Base-by-base conservation (phyloP, 1,140 invertebrate genomes). In the Drosophila nigromelanica region DNA sequence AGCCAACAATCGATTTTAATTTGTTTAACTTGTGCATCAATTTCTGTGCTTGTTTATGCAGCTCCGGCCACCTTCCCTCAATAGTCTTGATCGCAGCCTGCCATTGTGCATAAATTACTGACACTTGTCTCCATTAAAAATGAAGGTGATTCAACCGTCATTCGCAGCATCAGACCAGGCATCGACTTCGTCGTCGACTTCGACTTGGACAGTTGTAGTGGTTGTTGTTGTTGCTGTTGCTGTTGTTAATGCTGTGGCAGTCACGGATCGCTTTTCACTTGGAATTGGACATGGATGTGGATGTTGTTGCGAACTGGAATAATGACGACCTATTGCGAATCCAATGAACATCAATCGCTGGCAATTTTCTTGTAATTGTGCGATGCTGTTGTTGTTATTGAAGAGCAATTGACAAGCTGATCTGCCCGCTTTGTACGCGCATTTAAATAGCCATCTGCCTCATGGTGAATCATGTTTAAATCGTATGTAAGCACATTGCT, bases 81-180 rank as follows among this genome's bases (percentile, higher is more conserved):
- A 27, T 27, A 15, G 2, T 15, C 43, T 52, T 67, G 24, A 33
- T 47, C 42, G 48, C 43, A 42, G 21, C 8, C 42, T 68, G 62
- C 45, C 64, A 71, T 89, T 89, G 83, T 89, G 83, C 79, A 87
- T 90, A 90, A 90, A 90, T 90, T 90, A 87, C 87, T 80, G 87
- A 90, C 87, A 90, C 87, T 90, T 90, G 87, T 90, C 87, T 90
- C 87, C 79, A 80, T 87, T 90, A 89, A 89, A 89, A 89, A 89
- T 89, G 83, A 89, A 89, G 83, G 83, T 89, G 83, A 89, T 89
- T 89, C 83, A 89, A 89, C 79, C 89, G 83, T 76, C 73, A 76
- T 66, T 66, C 68, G 67, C 67, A 74, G 67, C 73, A 72, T 73
- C 76, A 73, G 80, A 51, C 51, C 60, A 51, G 78, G 81, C 78